Percentiles rank a stretch among this genome's conserved stretches.
phyloP scores from a whole-genome alignment of 1,140 invertebrate species.

The Cryptotermes secundus region DNA sequence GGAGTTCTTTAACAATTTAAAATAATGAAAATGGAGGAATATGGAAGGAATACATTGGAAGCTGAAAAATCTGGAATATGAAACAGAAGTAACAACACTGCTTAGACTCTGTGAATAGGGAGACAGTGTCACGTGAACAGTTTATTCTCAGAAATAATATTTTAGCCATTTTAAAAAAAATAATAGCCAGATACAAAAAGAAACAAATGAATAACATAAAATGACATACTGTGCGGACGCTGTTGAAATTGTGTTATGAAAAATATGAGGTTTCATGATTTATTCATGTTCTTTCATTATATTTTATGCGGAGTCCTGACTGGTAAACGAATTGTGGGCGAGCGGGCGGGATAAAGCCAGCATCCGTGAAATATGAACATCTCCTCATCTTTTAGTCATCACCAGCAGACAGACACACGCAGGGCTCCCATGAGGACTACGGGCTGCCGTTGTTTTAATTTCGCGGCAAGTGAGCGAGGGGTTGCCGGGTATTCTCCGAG shows the following conservation, averaged over 20 bases:
- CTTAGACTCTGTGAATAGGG: no score
- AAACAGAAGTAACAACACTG: no score
- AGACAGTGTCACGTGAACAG: no score
- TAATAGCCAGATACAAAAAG: no score
- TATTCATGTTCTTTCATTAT: neutral
- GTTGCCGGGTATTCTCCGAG: neutral
- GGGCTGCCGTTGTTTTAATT: slow-evolving; percentile 27
- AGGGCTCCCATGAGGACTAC: neutral
- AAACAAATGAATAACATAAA: no score
- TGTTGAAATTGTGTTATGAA: neutral
- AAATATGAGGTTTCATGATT: neutral
- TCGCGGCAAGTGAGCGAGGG: slow-evolving; percentile 20
- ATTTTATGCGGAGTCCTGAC: neutral
- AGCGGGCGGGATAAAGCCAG: neutral
- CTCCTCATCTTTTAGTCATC: slow-evolving; percentile 9
- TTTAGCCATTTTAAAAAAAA: no score
- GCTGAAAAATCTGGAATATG: no score
- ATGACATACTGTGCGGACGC: no score
- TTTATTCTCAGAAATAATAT: no score
- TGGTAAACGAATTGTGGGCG: slow-evolving; percentile 10
- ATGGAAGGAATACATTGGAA: no score
- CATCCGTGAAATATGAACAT: slow-evolving; percentile 29
- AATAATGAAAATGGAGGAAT: no score
- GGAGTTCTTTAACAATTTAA: no score
- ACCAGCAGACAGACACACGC: neutral